Evolutionary conservation across 1,140 invertebrate species (phyloP), one percentile per base, ranked within the genome.

Genomic region (Sinella curviseta): DNA sequence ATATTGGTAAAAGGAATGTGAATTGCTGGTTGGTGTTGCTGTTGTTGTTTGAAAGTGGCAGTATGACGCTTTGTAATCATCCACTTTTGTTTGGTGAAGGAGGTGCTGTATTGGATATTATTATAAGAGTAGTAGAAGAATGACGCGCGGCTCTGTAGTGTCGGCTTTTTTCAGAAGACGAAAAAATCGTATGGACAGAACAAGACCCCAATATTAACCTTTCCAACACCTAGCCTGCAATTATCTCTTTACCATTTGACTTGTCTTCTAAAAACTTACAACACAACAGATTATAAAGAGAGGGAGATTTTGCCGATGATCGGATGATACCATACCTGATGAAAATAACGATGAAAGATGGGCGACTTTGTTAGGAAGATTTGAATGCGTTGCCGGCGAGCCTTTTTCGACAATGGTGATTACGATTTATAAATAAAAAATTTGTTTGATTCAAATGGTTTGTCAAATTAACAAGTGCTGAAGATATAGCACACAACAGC

Each of bases 221-320:
- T 70, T 70, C 65, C 65, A 70, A 70, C 65, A 70, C 65, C 65
- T 70, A 70, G 28, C 65, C 65, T 33, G 65, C 65, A 70, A 70
- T 70, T 70, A 70, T 70, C 65, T 70, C 65, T 70, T 70, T 70
- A 33, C 65, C 65, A 70, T 70, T 70, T 70, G 65, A 70, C 65
- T 70, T 70, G 26, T 30, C 65, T 70, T 70, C 12, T 17, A 60
- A 60, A 60, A 60, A 60, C 57, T 17, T 4, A 60, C 12, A 17
- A 60, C 24, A 60, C 4, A 60, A 4, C 57, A 60, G 3, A 14
- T 16, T 60, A 60, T 16, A 12, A n/a, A n/a, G n/a, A n/a, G n/a
- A n/a, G n/a, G n/a, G n/a, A n/a, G n/a, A n/a, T n/a, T n/a, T n/a
- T n/a, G n/a, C n/a, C n/a, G n/a, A n/a, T n/a, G n/a, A n/a, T n/a